Evolutionary conservation across 2,113 vertebrate species (phyloP), one percentile per base, ranked within the genome.

Genomic region (Microcebus ravelobensis): DNA sequence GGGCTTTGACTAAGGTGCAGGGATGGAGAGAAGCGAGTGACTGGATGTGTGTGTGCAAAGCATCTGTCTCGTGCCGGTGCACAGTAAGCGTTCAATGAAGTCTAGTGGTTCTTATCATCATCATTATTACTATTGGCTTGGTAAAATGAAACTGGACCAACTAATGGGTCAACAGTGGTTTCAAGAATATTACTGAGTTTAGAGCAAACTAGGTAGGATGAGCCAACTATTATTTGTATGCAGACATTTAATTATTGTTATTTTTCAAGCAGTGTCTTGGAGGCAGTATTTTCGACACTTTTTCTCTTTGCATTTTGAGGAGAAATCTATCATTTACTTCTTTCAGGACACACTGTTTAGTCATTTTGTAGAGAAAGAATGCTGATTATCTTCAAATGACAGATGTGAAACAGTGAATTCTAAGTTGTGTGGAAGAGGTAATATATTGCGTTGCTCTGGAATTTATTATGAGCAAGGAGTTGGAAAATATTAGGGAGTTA

Each of bases 301-400:
- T 83, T 83, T 81, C 36, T 87, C n/a, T 92, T 91, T 96, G 94
- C 63, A n/a, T 95, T 94, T 97, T 84, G 59, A 95, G 86, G 90
- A 95, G 89, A 87, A 93, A 96, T 95, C 42, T 81, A 91, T 97
- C 95, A 96, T 87, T 96, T 97, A 63, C 36, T 93, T 92, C 71
- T 91, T 96, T 92, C 74, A 87, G 61, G 83, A 92, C 77, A 92
- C 83, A 73, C 18, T 68, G 65, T 82, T 96, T 95, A 87, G 91
- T 94, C 86, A 95, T 94, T 97, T 96, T 89, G 68, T 80, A 61
- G 74, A 90, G 94, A 93, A 95, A 90, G 86, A 92, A 96, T 96
- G 71, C 93, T 96, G 96, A 97, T 97, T 97, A 96, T 94, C 83
- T 96, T 90, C 86, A 88, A 97, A 96, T 97, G 96, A 97, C 83